Evolutionary conservation across 2,113 vertebrate species (phyloP), one percentile per base, ranked within the genome.

Genomic region (Edolisoma coerulescens): DNA sequence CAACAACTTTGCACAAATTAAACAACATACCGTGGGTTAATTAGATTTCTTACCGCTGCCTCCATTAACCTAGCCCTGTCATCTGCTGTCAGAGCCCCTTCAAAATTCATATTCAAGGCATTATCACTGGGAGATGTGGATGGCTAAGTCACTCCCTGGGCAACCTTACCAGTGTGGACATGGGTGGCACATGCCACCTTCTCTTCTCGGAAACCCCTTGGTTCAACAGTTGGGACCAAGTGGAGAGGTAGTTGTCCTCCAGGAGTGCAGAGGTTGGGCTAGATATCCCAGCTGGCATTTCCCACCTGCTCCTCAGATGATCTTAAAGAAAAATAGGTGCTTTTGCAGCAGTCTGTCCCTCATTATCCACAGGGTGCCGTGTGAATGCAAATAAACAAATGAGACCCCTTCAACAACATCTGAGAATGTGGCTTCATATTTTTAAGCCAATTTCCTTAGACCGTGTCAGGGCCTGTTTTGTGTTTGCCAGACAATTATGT

Each of bases 401-500:
- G 57, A 81, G 41, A 64, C 73, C 93, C 73, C 47, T 89, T 39
- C 14, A 11, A 92, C 56, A 86, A 74, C 86, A 93, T 68, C 93
- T 73, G 65, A 96, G 93, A 95, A 87, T 19, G 65, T 8, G 22
- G 37, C 80, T 92, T 93, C 91, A 60, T 81, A 90, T 86, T 94
- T 97, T 96, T 92, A 96, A 96, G 94, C 90, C 90, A 96, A 96
- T 97, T 97, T 96, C 84, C 90, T 97, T 90, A 18, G 60, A 87
- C 76, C 3, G 69, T 91, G 95, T 95, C 96, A 93, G 90, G 80
- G 90, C 76, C 96, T 97, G 96, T 95, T 97, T 96, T 97, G 83
- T 96, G 96, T 97, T 96, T 94, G 93, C 83, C 78, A n/a, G 92
- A 84, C 96, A 96, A 97, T 97, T 96, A 96, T 82, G 80, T 82